Conservation (phyloP, 2,888 invertebrate genomes). For the Bombylius major region DNA sequence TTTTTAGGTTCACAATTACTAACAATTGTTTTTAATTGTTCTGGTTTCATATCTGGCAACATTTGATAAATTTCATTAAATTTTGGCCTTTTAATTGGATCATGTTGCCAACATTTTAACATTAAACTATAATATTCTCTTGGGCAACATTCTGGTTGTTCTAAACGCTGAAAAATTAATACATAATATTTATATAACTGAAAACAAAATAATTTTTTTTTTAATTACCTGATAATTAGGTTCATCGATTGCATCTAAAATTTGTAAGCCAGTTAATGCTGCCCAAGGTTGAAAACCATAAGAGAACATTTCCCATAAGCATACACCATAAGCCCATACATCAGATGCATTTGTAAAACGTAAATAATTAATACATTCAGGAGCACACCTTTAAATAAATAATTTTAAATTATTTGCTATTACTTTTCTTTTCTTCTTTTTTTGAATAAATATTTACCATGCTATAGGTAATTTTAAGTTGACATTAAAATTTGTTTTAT, state of each 20-base stretch:
- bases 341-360: constrained; percentile 94
- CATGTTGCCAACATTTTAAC: constrained; percentile 95
- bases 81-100: constrained; percentile 73
- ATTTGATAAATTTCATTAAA: constrained; percentile 72
- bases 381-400: constrained; percentile 66
- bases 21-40: constrained; percentile 75
- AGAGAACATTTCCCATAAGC: constrained; percentile 99
- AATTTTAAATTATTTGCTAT: not conserved
- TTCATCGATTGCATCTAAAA: constrained; percentile 87
- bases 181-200: constrained; percentile 2
- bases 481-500: constrained; percentile 95
- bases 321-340: constrained; percentile 96
- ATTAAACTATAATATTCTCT: constrained; percentile 83
- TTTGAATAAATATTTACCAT: constrained; percentile 49
- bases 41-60: constrained; percentile 77
- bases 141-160: constrained; percentile 90
- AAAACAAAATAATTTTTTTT: not conserved
- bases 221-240: constrained; percentile 64
- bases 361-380: constrained; percentile 91
- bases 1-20: constrained; percentile 40
- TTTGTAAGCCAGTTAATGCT: constrained; percentile 84
- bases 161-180: constrained; percentile 51
- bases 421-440: too few species aligned
- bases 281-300: constrained; percentile 99
- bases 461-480: constrained; percentile 95